These are phyloP conservation scores for Bombus impatiens DNA, from an alignment of 1,140 invertebrate species.

Conservation along the genomic window DNA sequence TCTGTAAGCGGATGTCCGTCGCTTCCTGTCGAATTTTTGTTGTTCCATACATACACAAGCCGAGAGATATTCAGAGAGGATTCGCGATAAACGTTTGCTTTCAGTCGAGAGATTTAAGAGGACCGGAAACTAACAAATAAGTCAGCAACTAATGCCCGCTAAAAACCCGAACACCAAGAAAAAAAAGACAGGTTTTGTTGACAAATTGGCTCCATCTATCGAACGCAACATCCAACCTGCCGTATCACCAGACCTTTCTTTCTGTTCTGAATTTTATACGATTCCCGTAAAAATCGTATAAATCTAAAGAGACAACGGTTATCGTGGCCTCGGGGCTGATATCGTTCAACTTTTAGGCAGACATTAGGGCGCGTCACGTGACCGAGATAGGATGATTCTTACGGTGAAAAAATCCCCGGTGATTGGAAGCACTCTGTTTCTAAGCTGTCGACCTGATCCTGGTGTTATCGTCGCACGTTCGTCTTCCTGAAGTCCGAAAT, in stretches of 20 bases:
- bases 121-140: not conserved
- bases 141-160: too few relatives aligned
- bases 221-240: not conserved
- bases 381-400: constrained; percentile 24
- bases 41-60: not conserved
- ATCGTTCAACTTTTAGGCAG: constrained; percentile 15
- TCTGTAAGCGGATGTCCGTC: constrained; percentile 30
- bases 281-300: constrained; percentile 27
- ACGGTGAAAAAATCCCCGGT: constrained; percentile 55
- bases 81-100: constrained; percentile 33
- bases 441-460: constrained; percentile 60
- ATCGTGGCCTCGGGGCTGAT: not conserved
- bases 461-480: constrained; percentile 65
- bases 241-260: not conserved
- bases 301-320: constrained; percentile 14
- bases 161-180: too few relatives aligned
- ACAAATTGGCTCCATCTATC: not conserved
- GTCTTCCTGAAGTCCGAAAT: constrained; percentile 60
- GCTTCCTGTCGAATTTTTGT: constrained; percentile 30
- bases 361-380: constrained; percentile 18
- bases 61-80: constrained; percentile 8
- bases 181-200: not conserved
- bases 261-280: not conserved
- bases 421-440: constrained; percentile 66
- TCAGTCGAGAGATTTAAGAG: not conserved